Percentiles rank a stretch among this genome's conserved stretches.
Evolutionary conservation across 1,140 invertebrate genomes (phyloP).

Genomic region (Listronotus oregonensis): DNA sequence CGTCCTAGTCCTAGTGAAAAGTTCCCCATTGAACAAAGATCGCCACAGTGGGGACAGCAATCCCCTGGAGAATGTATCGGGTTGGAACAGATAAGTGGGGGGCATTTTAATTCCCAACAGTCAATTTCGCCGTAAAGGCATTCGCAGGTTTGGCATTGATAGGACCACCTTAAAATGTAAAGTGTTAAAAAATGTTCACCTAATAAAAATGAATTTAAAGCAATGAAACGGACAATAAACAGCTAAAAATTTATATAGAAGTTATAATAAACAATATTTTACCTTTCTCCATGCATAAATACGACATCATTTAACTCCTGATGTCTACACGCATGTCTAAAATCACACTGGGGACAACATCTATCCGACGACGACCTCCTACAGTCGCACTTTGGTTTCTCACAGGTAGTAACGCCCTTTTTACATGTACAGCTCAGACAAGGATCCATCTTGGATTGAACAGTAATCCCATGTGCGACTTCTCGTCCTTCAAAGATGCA

Average conservation of each 20-base stretch:
- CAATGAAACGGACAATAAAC: too few species aligned
- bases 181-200: too few species aligned
- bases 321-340: slow-evolving; percentile 72
- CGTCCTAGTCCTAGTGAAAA: slow-evolving; percentile 46
- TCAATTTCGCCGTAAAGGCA: slow-evolving; percentile 86
- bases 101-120: slow-evolving; percentile 80
- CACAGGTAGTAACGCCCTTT: slow-evolving; percentile 68
- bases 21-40: slow-evolving; percentile 59
- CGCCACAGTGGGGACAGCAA: slow-evolving; percentile 75
- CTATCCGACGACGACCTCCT: slow-evolving; percentile 59
- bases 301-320: slow-evolving; percentile 76
- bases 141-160: slow-evolving; percentile 89
- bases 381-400: slow-evolving; percentile 67
- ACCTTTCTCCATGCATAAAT: slow-evolving; percentile 76
- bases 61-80: slow-evolving; percentile 67
- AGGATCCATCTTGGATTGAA: slow-evolving; percentile 59
- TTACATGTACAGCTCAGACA: slow-evolving; percentile 67
- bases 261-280: slow-evolving; percentile 2
- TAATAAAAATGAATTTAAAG: too few species aligned
- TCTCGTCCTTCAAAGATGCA: slow-evolving; percentile 68
- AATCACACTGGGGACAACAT: slow-evolving; percentile 81
- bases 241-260: too few species aligned
- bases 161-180: slow-evolving; percentile 68
- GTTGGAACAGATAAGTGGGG: slow-evolving; percentile 70
- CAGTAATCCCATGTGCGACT: slow-evolving; percentile 61